phyloP scores from a whole-genome alignment of 2,113 vertebrate genomes.

The Nematolebias whitei region DNA sequence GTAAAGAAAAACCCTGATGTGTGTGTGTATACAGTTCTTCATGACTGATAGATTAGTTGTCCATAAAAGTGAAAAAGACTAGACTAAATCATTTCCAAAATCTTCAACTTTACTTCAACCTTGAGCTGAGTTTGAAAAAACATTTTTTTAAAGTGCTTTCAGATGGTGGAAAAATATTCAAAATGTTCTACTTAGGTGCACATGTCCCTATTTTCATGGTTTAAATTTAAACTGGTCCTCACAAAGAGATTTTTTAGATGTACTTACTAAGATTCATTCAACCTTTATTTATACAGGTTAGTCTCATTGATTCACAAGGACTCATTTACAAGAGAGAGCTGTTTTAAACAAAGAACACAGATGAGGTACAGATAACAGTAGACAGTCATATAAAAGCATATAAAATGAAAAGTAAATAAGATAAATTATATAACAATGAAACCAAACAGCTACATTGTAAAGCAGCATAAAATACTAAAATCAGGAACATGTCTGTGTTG shows the following conservation, averaged over 20 bases:
- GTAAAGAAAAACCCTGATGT: slow-evolving; percentile 10
- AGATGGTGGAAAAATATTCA: not conserved
- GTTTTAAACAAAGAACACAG: no score
- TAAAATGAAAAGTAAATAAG: no score
- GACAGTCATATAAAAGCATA: no score
- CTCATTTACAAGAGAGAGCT: no score
- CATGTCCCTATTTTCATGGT: not conserved
- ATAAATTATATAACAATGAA: no score
- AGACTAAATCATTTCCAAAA: not conserved
- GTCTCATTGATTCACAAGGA: no score
- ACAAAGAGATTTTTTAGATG: not conserved
- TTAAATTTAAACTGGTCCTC: not conserved
- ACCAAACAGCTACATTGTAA: no score
- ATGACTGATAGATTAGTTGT: slow-evolving; percentile 1
- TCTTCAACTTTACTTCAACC: not conserved
- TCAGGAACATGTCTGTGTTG: no score
- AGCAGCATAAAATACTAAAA: no score
- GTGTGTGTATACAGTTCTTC: not conserved
- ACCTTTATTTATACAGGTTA: no score
- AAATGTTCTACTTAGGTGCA: not conserved
- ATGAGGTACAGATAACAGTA: no score
- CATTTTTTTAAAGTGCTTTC: not conserved
- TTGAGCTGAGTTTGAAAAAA: not conserved
- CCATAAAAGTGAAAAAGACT: no score
- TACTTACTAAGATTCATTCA: slow-evolving; percentile 4